Base-by-base conservation (phyloP, 2,113 vertebrate species). In the Hydrochoerus hydrochaeris region DNA sequence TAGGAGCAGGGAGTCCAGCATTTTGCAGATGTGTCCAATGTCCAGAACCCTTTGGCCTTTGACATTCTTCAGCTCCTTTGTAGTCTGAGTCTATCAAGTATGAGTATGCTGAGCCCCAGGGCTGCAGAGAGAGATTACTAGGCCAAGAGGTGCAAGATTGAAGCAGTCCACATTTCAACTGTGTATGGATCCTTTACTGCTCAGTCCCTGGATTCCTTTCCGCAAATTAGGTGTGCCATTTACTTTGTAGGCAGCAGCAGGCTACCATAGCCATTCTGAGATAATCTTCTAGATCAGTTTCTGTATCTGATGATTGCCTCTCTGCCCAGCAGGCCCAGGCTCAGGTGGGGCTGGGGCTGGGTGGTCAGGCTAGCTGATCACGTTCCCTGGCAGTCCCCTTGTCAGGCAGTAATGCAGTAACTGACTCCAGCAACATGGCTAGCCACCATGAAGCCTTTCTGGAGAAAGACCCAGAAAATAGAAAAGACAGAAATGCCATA, bases 41-140 rank as follows among this genome's bases (percentile, higher is more conserved):
- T 44, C 85, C 26, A 26, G 30, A 62, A 63, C 63, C 17, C 0
- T 75, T 77, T 90, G 85, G 85, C 85, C 75, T 88, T 78, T 52
- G 71, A 46, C 83, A 14, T 88, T 94, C 54, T 93, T 93, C 22
- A 0, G 65, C 81, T 95, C 60, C 91, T 88, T 92, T 94, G 38
- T 60, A 92, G 85, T 77, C 85, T 0, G 0, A 91, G 41, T 94
- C 96, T 58, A 58, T 57, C 63, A 77, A 60, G 46, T 1, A 14
- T 49, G 46, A 63, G 90, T 86, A 65, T 87, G 75, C 85, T 62
- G 89, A 88, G 17, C 54, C 69, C n/a, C 57, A 60, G 20, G 60
- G 85, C 85, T 87, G 65, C 69, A 86, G 84, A 44, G 90, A 44
- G 90, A 71, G 32, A 81, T 38, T 81, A 84, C n/a, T 75, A 65